These are phyloP conservation scores for Allygus modestus DNA, from an alignment of 2,888 invertebrate genomes.

Conservation along the genomic window DNA sequence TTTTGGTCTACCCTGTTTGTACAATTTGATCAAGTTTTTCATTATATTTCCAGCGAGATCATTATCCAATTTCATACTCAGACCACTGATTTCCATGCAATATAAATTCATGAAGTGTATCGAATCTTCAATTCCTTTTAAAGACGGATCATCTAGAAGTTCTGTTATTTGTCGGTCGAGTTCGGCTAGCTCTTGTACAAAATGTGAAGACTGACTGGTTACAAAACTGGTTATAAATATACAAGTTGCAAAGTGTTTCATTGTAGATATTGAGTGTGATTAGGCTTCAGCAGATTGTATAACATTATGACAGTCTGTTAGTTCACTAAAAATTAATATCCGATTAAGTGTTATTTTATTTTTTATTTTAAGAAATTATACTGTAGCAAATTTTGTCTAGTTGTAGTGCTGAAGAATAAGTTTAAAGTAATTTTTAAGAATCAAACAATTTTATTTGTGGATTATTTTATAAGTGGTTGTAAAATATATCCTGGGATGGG, in stretches of 20 bases:
- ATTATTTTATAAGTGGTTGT: too few species aligned
- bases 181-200: neutral
- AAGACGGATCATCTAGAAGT: constrained; percentile 29
- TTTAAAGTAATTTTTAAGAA: too few species aligned
- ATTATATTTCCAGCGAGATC: constrained; percentile 3
- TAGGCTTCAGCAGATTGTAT: too few species aligned
- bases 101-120: constrained; percentile 55
- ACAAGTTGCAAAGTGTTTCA: neutral
- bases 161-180: constrained; percentile 36
- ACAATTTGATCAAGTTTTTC: constrained; percentile 38
- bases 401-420: too few species aligned
- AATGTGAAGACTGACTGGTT: neutral
- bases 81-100: constrained; percentile 27
- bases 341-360: too few species aligned
- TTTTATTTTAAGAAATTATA: too few species aligned
- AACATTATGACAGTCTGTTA: too few species aligned
- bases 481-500: too few species aligned
- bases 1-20: constrained; percentile 49
- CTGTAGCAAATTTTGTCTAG: too few species aligned
- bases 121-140: constrained; percentile 21
- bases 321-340: too few species aligned
- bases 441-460: too few species aligned
- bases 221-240: neutral
- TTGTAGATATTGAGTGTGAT: neutral
- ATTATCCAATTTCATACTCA: constrained; percentile 27